These are phyloP conservation scores for Petrocephalus sullivani DNA, from an alignment of 2,797 vertebrate genomes.

Conservation along the genomic window DNA sequence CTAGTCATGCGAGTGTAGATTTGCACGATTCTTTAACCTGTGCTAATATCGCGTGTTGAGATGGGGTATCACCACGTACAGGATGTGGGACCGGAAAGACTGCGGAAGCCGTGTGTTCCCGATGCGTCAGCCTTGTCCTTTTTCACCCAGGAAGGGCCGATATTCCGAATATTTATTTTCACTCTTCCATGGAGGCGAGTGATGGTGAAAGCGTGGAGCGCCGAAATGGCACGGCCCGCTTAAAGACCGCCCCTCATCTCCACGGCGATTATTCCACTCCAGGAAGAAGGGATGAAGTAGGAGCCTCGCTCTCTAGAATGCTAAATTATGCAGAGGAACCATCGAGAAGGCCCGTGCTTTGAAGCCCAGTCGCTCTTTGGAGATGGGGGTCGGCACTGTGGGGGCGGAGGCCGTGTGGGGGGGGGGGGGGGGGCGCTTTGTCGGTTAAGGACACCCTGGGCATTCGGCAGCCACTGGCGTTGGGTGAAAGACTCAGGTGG, in stretches of 20 bases:
- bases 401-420: neutral
- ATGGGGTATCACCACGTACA: neutral
- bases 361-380: conserved; percentile 9
- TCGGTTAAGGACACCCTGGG: neutral
- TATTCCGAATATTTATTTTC: neutral
- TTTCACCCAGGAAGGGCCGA: neutral
- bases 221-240: neutral
- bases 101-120: neutral
- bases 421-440: neutral
- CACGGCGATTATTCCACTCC: neutral
- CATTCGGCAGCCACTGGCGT: neutral
- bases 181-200: neutral
- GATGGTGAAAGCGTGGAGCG: neutral
- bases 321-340: conserved; percentile 12
- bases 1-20: neutral
- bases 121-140: neutral
- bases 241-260: conserved; percentile 16
- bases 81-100: neutral
- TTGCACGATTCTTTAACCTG: neutral
- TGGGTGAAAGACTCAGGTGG: neutral
- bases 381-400: neutral
- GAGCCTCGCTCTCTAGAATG: neutral
- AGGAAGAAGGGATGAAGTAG: neutral
- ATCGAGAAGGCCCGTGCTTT: conserved; percentile 11
- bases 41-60: neutral